Base-by-base conservation (phyloP, 2,888 invertebrate species). In the Luffia ferchaultella region DNA sequence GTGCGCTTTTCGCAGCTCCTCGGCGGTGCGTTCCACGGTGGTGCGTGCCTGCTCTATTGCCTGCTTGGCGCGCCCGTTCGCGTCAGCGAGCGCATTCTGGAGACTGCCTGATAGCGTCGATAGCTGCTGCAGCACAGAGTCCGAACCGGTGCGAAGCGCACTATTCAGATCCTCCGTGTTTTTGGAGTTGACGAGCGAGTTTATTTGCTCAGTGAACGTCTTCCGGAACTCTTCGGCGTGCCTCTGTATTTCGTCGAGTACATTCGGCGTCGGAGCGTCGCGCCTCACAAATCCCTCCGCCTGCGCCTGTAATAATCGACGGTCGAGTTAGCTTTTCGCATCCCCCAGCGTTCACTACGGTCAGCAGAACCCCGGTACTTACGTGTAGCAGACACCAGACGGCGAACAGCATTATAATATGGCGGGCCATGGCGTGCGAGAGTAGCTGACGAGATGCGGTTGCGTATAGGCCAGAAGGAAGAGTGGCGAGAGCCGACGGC, bases 41-140 rank as follows among this genome's bases (percentile, higher is more conserved):
- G 58, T 52, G 53, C 65, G 68, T 1, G 76, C 46, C 58, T 63
- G 52, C 62, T 77, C 72, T 52, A 83, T 57, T 1, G 72, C 70
- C 40, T 69, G 67, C 68, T 79, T 80, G 1, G 71, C 68, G 59
- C 80, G 79, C 63, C 73, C 74, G 64, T 63, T 75, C 0, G 78
- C 78, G 60, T 82, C 80, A 12, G 15, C 48, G 20, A 82, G 80
- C 58, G 73, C 74, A 40, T 45, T 43, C 55, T 77, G 73, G 49
- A 80, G 59, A 50, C 62, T 64, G 60, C 52, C 54, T 55, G 75
- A 67, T 30, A 77, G 53, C 1, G 64, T 41, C 9, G 67, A 64
- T 18, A 80, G 50, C 58, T 78, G 72, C 55, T 70, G 57, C 51
- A 73, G 55, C 52, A 82, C 61, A 50, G 68, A 53, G 55, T 78